Percentiles rank a stretch among this genome's conserved stretches.
phyloP scores from a whole-genome alignment of 1,140 invertebrate species.

The Sogatella furcifera region DNA sequence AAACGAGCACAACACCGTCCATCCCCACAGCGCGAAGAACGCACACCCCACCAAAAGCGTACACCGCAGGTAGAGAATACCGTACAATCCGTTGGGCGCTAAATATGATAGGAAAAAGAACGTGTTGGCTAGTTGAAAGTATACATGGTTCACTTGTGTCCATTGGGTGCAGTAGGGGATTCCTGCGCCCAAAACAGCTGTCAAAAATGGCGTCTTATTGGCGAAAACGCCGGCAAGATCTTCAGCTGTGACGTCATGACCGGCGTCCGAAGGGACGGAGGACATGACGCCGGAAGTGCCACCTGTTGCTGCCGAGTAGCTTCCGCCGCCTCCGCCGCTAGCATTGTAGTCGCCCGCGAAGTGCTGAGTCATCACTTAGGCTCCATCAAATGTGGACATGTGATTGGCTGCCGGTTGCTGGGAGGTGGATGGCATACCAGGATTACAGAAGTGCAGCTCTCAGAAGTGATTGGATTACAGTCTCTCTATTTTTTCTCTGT shows the following conservation, averaged over 20 bases:
- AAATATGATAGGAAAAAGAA: constrained; percentile 72
- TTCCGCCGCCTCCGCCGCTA: no score
- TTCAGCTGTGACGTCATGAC: neutral
- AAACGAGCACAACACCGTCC: constrained; percentile 70
- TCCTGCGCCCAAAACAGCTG: constrained; percentile 4
- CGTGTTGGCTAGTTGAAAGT: constrained; percentile 73
- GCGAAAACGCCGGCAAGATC: constrained; percentile 4
- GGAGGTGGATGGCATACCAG: no score
- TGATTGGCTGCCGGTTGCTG: no score
- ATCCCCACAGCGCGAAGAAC: constrained; percentile 70
- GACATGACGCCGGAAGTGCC: no score
- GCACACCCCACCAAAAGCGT: constrained; percentile 64
- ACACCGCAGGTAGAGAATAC: constrained; percentile 64
- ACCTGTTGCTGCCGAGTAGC: no score
- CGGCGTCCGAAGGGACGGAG: neutral
- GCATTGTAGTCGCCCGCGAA: no score
- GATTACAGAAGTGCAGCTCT: no score
- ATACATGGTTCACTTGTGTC: constrained; percentile 52
- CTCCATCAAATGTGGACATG: no score
- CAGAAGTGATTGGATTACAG: no score
- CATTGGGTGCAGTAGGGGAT: constrained; percentile 31
- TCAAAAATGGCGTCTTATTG: constrained; percentile 9
- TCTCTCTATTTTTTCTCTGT: no score
- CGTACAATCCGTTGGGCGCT: constrained; percentile 64
- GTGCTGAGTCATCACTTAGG: no score